Evolutionary conservation across 1,140 invertebrate species (phyloP).

Genomic region (Pogonomyrmex barbatus): DNA sequence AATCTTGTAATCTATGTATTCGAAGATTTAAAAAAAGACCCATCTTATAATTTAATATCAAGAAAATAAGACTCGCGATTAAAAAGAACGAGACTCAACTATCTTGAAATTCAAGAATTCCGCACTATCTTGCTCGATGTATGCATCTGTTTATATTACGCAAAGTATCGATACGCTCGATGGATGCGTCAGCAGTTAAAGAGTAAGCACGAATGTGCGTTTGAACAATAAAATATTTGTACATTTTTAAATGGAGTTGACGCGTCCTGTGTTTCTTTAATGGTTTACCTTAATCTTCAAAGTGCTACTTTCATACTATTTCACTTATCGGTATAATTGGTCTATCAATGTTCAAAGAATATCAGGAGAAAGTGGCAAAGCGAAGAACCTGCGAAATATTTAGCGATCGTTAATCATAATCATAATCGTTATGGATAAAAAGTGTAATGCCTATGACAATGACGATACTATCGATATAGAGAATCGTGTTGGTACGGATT

Average conservation of each 20-base stretch:
- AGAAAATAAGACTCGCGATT: conserved; percentile 11
- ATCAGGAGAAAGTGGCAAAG: background rate
- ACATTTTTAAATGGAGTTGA: conserved; percentile 76
- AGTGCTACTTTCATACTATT: background rate
- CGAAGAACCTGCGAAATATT: background rate
- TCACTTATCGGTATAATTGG: conserved; percentile 4
- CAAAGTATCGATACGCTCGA: background rate
- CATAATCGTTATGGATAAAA: conserved; percentile 57
- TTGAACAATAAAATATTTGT: conserved; percentile 81
- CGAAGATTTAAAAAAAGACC: conserved; percentile 2
- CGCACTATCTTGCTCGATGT: background rate
- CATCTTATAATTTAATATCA: conserved; percentile 20
- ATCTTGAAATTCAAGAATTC: conserved; percentile 31
- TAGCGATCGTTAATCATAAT: background rate
- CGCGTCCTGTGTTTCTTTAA: conserved; percentile 51
- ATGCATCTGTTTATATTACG: background rate
- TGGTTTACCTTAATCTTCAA: conserved; percentile 18
- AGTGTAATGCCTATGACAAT: conserved; percentile 67
- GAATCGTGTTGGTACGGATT: conserved; percentile 72
- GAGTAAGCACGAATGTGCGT: conserved; percentile 68
- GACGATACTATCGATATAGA: conserved; percentile 64
- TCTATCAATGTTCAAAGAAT: background rate
- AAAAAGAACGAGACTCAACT: background rate
- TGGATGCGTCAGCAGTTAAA: conserved; percentile 66
- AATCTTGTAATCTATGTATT: conserved; percentile 13